Evolutionary conservation across 2,888 invertebrate species (phyloP).

Genomic region (Callinectes sapidus): DNA sequence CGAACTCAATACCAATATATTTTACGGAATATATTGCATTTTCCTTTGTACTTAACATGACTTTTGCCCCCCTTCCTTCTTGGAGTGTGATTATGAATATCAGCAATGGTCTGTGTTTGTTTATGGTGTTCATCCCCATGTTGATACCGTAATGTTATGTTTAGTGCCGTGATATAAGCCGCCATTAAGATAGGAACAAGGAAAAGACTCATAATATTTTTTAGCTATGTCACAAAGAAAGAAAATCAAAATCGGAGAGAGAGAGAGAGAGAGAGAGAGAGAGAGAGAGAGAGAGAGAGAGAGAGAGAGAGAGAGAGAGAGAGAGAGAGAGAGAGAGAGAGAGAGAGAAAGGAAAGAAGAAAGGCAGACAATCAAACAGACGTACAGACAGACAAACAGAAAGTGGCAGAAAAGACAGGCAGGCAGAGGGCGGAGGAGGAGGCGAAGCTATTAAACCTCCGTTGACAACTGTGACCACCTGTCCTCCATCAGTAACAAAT

Average conservation of each 20-base stretch:
- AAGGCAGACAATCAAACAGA: neutral
- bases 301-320: neutral
- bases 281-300: neutral
- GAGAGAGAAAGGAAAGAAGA: neutral
- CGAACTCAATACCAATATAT: neutral
- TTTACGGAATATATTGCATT: neutral
- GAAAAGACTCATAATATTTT: neutral
- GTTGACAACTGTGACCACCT: conserved; percentile 40
- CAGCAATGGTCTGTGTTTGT: neutral
- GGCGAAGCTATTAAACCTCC: conserved; percentile 21
- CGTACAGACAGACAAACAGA: neutral
- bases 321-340: neutral
- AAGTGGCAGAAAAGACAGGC: neutral
- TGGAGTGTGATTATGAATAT: neutral
- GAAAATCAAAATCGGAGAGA: neutral
- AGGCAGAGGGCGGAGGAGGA: conserved; percentile 5
- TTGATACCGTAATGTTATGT: neutral
- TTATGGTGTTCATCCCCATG: neutral
- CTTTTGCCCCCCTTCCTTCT: neutral
- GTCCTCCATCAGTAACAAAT: conserved; percentile 43
- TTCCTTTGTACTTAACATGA: neutral
- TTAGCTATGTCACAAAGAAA: neutral
- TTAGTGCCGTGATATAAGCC: neutral
- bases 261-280: neutral
- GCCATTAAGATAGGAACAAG: neutral